Evolutionary conservation across 2,797 vertebrate species (phyloP).

Genomic region (Chelmon rostratus): DNA sequence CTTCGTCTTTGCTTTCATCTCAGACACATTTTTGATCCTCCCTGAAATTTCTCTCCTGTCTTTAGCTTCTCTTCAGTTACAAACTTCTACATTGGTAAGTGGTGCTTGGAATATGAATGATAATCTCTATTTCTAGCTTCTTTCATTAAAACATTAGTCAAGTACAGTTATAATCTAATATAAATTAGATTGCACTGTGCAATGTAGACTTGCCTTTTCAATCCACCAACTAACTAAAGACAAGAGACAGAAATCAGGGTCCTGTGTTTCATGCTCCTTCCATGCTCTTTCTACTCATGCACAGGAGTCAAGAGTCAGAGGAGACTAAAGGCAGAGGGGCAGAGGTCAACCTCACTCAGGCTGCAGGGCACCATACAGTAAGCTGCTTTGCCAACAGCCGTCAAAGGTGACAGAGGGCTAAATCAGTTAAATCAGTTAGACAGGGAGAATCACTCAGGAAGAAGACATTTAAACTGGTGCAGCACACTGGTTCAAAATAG

Average conservation of each 20-base stretch:
- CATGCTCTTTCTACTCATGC: background rate
- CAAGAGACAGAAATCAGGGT: background rate
- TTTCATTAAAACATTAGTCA: background rate
- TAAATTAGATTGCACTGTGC: background rate
- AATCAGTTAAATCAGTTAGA: constrained; percentile 2
- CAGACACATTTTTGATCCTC: background rate
- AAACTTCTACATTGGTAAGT: background rate
- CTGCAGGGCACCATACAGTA: background rate
- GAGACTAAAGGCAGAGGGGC: constrained; percentile 5
- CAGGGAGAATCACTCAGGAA: background rate
- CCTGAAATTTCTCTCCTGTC: background rate
- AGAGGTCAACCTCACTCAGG: constrained; percentile 17
- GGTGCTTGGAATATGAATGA: background rate
- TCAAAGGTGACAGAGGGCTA: constrained; percentile 23
- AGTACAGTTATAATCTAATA: background rate
- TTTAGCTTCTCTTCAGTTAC: background rate
- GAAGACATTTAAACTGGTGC: background rate
- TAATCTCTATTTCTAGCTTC: background rate
- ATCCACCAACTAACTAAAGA: background rate
- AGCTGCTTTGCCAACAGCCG: constrained; percentile 45
- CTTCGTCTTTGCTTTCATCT: constrained; percentile 1
- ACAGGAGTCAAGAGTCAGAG: constrained; percentile 22
- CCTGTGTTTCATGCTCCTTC: background rate
- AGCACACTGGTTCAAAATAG: background rate
- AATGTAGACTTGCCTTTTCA: background rate